Percentiles rank a stretch among this genome's conserved stretches.
Conservation (phyloP, 1,140 invertebrate species). For the Linepithema humile region DNA sequence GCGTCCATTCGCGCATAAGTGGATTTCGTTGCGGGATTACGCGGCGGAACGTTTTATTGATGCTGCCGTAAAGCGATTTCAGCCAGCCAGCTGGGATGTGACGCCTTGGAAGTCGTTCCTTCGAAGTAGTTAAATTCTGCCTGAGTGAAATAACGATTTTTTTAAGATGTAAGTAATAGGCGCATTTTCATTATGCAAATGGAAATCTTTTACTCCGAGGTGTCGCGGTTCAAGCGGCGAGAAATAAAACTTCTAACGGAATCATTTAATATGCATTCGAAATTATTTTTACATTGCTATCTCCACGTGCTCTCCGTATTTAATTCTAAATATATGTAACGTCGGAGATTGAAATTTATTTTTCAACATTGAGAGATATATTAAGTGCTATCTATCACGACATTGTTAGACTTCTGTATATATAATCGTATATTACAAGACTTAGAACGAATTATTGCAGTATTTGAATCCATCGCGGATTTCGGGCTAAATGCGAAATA, state of each 20-base stretch:
- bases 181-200: slow-evolving; percentile 39
- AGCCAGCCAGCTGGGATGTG: not conserved
- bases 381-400: not conserved
- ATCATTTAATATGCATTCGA: slow-evolving; percentile 2
- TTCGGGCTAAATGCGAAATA: slow-evolving; percentile 40
- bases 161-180: slow-evolving; percentile 1
- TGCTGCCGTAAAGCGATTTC: slow-evolving; percentile 11
- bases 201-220: not conserved
- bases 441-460: not conserved
- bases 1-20: slow-evolving; percentile 1
- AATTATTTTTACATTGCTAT: slow-evolving; percentile 3
- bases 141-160: slow-evolving; percentile 15
- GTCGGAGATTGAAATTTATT: not conserved
- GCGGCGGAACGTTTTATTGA: slow-evolving; percentile 14
- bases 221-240: not conserved
- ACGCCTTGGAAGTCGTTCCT: slow-evolving; percentile 5
- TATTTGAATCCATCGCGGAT: slow-evolving; percentile 3
- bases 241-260: not conserved
- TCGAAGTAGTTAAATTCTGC: slow-evolving; percentile 2
- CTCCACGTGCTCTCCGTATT: not conserved
- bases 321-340: not conserved
- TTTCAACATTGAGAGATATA: not conserved
- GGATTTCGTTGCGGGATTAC: slow-evolving; percentile 45
- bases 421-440: not conserved
- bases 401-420: not conserved